Base-by-base conservation (phyloP, 1,140 invertebrate species). In the Manduca sexta region DNA sequence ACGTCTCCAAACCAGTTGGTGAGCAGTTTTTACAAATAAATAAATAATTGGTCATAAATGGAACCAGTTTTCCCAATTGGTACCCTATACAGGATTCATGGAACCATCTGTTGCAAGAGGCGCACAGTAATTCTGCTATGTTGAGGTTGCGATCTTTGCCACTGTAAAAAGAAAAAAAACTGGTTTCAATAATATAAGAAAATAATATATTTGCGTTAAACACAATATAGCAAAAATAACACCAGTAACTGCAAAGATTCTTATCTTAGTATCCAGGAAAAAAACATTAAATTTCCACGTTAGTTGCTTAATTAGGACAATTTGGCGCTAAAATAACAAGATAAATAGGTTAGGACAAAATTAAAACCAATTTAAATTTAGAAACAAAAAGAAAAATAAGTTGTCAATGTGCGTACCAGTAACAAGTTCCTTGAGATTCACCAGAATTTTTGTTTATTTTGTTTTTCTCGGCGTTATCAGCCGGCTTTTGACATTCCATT, bases 11-110 rank as follows among this genome's bases (percentile, higher is more conserved):
- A 3, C 95, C 94, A 40, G 93, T 96, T n/a, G 92, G 90, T 41
- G 95, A 97, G 81, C 97, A 99, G 61, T 95, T 96, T 84, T 98
- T 98, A 78, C 98, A 99, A 49, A 96, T 90, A 80, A 99, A 99
- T 51, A 97, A 88, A 83, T 99, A 99, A 79, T 97, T 98, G 57
- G 95, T 93, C 91, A 98, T 95, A 70, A 99, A 99, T 0, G 96
- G 96, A 21, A 99, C 92, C 37, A 97, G 80, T 84, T 97, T 97
- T 21, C 96, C 95, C 14, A 97, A 71, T 69, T 97, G 94, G 85
- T 95, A 95, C 11, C 93, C 91, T 47, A 98, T 95, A 66, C 97
- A 98, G 1, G 93, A 93, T 77, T 97, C 94, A 72, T 98, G 97
- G 82, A 93, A 98, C 96, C 96, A 98, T 68, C 92, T 89, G 41